A percentile compares a stretch with the other conserved stretches of the same genome.
Conservation (phyloP, 2,797 vertebrate species). For the Acanthiza pusilla region DNA sequence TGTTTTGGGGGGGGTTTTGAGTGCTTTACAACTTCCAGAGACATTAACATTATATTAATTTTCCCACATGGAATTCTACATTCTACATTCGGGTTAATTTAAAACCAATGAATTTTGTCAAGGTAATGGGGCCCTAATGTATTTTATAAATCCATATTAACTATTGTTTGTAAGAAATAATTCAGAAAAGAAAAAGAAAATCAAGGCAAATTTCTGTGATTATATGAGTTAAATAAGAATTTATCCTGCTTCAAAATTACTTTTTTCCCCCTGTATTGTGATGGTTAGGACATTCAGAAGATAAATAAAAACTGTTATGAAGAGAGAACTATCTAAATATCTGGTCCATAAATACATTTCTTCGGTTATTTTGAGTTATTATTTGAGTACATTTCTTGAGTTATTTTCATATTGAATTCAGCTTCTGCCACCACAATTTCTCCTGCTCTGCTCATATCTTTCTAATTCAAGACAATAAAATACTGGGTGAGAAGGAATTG, state of each 20-base stretch:
- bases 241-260: neutral
- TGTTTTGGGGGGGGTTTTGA: neutral
- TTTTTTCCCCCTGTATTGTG: neutral
- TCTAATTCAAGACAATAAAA: neutral
- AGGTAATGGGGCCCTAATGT: neutral
- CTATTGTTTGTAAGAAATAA: neutral
- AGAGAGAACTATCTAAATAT: neutral
- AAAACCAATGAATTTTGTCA: neutral
- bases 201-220: neutral
- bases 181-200: constrained; percentile 2
- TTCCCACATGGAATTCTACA: neutral
- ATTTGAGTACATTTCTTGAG: neutral
- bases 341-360: neutral
- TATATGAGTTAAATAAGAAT: neutral
- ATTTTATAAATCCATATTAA: neutral
- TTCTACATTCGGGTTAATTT: constrained; percentile 13
- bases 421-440: neutral
- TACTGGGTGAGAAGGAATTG: neutral
- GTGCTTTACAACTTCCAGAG: neutral
- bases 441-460: neutral
- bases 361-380: neutral
- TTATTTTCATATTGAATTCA: constrained; percentile 17
- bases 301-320: neutral
- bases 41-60: neutral
- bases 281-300: neutral